Base-by-base conservation (phyloP, 2,797 vertebrate species). In the Melanotaenia trifasciata region DNA sequence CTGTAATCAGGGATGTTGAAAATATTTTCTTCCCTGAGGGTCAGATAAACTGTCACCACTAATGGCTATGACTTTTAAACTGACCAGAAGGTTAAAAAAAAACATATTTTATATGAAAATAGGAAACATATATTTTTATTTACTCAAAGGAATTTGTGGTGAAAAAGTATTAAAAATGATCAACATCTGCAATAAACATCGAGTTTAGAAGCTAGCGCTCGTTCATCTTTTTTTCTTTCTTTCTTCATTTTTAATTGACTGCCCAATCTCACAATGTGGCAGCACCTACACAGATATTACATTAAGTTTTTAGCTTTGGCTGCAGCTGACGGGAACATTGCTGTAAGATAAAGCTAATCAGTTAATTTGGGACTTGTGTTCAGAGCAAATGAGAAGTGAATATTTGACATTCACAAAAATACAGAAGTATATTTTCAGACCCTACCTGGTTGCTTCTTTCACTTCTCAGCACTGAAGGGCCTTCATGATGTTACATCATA, bases 1-100 rank as follows among this genome's bases (percentile, higher is more conserved):
- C 67, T 66, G 5, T 36, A 30, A 81, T 86, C 43, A 84, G 58
- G 24, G 51, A 66, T 72, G 24, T 76, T 63, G n/a, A 47, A 79
- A 74, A 64, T 70, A 33, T 72, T 74, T 78, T 57, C 45, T 50
- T 33, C 51, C 3, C 50, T 58, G 26, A 40, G 12, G 30, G 43
- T 84, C 51, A 45, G 8, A 26, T 67, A 43, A 51, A 61, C 30
- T 40, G 33, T 66, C 57, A 58, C 22, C 3, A 30, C 26, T 26
- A 13, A 59, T 59, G 38, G 9, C 16, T 38, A 20, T 30, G 16
- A 70, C 35, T 70, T 61, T 72, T 72, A 58, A 72, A 66, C n/a
- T 18, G 4, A 71, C 51, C 36, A 58, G 38, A 56, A 58, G 24
- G 9, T 14, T 28, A 18, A 14, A 28, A 67, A 62, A 58, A 59